phyloP scores from a whole-genome alignment of 2,113 vertebrate genomes.

The Tetraodon nigroviridis region DNA sequence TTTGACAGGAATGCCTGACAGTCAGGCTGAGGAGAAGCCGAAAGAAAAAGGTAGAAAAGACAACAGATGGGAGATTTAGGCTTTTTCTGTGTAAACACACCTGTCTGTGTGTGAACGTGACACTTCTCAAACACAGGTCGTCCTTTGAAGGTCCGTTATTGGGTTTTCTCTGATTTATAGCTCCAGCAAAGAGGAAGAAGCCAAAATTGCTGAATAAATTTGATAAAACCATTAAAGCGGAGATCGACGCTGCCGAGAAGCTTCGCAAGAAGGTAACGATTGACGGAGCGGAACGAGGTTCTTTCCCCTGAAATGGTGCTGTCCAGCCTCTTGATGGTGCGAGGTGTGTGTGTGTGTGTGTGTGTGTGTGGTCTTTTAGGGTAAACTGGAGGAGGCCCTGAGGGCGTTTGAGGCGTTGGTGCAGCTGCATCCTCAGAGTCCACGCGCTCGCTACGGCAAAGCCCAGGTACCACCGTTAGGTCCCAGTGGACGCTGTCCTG shows the following conservation, averaged over 20 bases:
- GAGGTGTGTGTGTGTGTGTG: background rate
- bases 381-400: constrained; percentile 86
- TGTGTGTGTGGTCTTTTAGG: constrained; percentile 66
- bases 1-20: constrained; percentile 34
- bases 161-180: background rate
- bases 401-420: constrained; percentile 84
- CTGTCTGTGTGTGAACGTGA: no score
- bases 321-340: background rate
- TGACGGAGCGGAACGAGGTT: background rate
- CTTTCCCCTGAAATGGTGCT: background rate
- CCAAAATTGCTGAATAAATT: constrained; percentile 90
- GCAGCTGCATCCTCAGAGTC: constrained; percentile 84
- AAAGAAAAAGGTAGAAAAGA: constrained; percentile 54
- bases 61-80: background rate
- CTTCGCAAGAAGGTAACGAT: constrained; percentile 85
- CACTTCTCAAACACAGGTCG: background rate
- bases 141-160: background rate
- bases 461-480: constrained; percentile 81
- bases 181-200: constrained; percentile 89
- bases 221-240: constrained; percentile 90
- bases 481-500: background rate
- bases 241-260: constrained; percentile 90
- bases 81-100: no score
- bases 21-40: constrained; percentile 31
- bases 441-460: constrained; percentile 87